Evolutionary conservation across 92 coral and sea anemone species (phyloP), one percentile per base, ranked within the genome.

Genomic region (Siderastrea radians): DNA sequence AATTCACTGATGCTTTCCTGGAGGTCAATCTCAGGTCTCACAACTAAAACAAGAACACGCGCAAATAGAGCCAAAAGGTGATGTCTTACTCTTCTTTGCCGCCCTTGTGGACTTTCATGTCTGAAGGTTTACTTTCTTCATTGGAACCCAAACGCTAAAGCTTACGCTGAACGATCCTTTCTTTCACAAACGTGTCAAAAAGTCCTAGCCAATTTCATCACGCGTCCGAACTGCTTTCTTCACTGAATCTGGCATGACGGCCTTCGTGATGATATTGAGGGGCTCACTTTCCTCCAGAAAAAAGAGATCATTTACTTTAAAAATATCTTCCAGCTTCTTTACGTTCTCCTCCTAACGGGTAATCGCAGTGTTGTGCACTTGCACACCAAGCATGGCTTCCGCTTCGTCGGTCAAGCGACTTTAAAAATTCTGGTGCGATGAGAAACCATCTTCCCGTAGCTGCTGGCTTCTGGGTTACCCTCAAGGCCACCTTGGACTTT

Each of bases 391-490:
- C n/a, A n/a, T n/a, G n/a, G n/a, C n/a, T n/a, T 88, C 78, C 84
- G 86, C 94, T 74, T 92, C 74, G 7, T 66, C 16, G n/a, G 91
- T 74, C 67, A 87, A 52, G 64, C 83, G 77, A 79, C 86, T 84
- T 44, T n/a, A n/a, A n/a, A n/a, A 87, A 26, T 53, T 79, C 86
- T 53, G 92, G 84, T 4, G 92, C 88, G 26, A 84, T 77, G 13
- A 90, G 91, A 72, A 91, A 80, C 94, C 87, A 80, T 80, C 90
- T 91, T 3, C 91, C 81, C 91, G 74, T 59, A 43, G 94, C 94
- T 43, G 62, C 85, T 82, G 91, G 89, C 15, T 91, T 76, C 82
- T 83, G 82, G 38, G 57, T 88, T 87, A 5, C 62, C 87, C 38
- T 26, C 38, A 26, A 26, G 38, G 38, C 38, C 38, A 26, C 38